Evolutionary conservation across 37 sponge, comb jelly and placozoan species (phyloP).

Genomic region (Crambe crambe): DNA sequence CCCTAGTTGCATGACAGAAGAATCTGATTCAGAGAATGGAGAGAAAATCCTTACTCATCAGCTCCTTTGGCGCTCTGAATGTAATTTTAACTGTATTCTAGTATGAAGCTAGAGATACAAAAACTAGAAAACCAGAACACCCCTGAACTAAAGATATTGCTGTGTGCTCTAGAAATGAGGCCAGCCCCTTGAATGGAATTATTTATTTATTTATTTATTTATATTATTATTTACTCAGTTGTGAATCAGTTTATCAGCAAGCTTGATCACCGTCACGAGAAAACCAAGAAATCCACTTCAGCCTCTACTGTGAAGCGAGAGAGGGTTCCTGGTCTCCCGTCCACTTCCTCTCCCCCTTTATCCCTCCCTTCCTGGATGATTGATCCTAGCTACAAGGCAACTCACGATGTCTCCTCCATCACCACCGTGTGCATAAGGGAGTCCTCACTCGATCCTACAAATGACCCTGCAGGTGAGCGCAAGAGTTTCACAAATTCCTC

Average conservation of each 20-base stretch:
- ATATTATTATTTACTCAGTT: too few relatives aligned
- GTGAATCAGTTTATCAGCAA: conserved; percentile 74
- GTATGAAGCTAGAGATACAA: too few relatives aligned
- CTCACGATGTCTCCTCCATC: background rate
- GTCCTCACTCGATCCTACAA: conserved; percentile 12
- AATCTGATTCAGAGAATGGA: conserved; percentile 66
- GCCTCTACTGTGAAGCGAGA: conserved; percentile 63
- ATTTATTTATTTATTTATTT: too few relatives aligned
- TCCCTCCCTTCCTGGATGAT: conserved; percentile 79
- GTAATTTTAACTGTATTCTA: conserved; percentile 27
- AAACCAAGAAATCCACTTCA: conserved; percentile 54
- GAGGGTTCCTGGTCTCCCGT: conserved; percentile 52
- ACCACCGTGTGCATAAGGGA: conserved; percentile 33
- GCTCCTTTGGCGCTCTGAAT: conserved; percentile 81
- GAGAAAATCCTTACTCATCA: conserved; percentile 86
- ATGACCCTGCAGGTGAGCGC: conserved; percentile 1
- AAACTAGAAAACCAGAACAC: background rate
- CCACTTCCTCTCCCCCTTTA: conserved; percentile 60
- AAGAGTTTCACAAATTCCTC: background rate
- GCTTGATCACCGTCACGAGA: conserved; percentile 72
- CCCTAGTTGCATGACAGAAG: conserved; percentile 83
- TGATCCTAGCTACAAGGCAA: conserved; percentile 47
- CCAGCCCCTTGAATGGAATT: too few relatives aligned
- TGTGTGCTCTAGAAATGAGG: too few relatives aligned
- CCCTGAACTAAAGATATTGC: background rate